Evolutionary conservation across 2,113 vertebrate species (phyloP).

Genomic region (Alouatta palliata): DNA sequence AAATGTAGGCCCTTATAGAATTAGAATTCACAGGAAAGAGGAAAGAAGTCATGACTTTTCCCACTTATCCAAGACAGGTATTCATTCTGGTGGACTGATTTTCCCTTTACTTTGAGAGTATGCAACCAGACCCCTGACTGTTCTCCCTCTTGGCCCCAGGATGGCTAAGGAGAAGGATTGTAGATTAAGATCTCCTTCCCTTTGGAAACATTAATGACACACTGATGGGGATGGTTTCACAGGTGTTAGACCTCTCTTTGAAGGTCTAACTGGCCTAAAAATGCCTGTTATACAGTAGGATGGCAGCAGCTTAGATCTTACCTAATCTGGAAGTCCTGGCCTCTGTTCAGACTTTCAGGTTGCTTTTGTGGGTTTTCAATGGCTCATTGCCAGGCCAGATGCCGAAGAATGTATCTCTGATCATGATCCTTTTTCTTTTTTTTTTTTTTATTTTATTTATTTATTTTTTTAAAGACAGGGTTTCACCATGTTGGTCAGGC

Average conservation of each 20-base stretch:
- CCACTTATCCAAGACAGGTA: background rate
- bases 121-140: background rate
- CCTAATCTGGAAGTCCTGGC: background rate
- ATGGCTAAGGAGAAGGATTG: background rate
- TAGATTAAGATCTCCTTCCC: background rate
- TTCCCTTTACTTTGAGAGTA: slow-evolving; percentile 39
- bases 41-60: slow-evolving; percentile 38
- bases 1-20: slow-evolving; percentile 49
- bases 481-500: too few relatives aligned
- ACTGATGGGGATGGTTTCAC: background rate
- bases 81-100: background rate
- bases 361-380: background rate
- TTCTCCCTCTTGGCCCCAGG: background rate
- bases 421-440: slow-evolving; percentile 45
- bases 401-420: slow-evolving; percentile 33
- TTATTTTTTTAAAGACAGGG: too few relatives aligned
- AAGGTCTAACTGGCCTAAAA: slow-evolving; percentile 17
- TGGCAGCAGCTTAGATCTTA: slow-evolving; percentile 22
- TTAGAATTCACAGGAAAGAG: slow-evolving; percentile 47
- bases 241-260: background rate
- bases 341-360: slow-evolving; percentile 6
- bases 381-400: background rate
- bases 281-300: background rate
- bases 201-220: slow-evolving; percentile 18
- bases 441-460: too few relatives aligned